These are phyloP conservation scores for Stenopsyche tienmushanensis DNA, from an alignment of 1,140 invertebrate genomes.

Conservation along the genomic window DNA sequence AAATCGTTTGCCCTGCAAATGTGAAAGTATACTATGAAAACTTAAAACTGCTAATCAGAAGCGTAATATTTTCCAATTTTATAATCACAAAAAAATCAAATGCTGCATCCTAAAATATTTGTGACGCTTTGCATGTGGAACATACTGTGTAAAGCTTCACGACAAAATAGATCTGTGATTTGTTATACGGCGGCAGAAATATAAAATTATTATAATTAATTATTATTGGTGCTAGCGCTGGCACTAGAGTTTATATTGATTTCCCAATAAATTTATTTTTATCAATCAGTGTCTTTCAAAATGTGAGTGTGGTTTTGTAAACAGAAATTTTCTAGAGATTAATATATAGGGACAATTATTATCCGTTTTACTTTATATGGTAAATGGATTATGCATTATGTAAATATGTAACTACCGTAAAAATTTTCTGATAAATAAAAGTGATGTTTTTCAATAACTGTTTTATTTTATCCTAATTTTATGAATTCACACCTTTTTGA, in stretches of 20 bases:
- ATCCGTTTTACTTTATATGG: slow-evolving; percentile 41
- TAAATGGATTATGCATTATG: slow-evolving; percentile 41
- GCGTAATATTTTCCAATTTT: too few species aligned
- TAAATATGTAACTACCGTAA: slow-evolving; percentile 42
- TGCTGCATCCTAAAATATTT: too few species aligned
- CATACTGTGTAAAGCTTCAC: too few species aligned
- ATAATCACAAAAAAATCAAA: too few species aligned
- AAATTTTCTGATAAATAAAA: slow-evolving; percentile 43
- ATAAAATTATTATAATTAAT: too few species aligned
- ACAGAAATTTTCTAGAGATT: slow-evolving; percentile 39
- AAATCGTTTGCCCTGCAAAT: slow-evolving; percentile 11
- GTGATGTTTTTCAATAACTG: slow-evolving; percentile 40
- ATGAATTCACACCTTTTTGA: not conserved
- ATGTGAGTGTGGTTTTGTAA: slow-evolving; percentile 38
- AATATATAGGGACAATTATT: slow-evolving; percentile 40
- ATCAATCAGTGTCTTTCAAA: slow-evolving; percentile 35
- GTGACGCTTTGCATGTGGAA: too few species aligned
- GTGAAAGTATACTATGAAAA: slow-evolving; percentile 14
- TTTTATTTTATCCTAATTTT: slow-evolving; percentile 18
- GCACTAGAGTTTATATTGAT: slow-evolving; percentile 29
- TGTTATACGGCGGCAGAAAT: slow-evolving; percentile 29
- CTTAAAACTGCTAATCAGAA: too few species aligned
- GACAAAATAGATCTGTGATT: slow-evolving; percentile 41
- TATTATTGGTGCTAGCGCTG: slow-evolving; percentile 31
- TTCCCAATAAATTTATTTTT: slow-evolving; percentile 30